phyloP scores from a whole-genome alignment of 2,888 invertebrate genomes.

The Cartodere bifasciata region DNA sequence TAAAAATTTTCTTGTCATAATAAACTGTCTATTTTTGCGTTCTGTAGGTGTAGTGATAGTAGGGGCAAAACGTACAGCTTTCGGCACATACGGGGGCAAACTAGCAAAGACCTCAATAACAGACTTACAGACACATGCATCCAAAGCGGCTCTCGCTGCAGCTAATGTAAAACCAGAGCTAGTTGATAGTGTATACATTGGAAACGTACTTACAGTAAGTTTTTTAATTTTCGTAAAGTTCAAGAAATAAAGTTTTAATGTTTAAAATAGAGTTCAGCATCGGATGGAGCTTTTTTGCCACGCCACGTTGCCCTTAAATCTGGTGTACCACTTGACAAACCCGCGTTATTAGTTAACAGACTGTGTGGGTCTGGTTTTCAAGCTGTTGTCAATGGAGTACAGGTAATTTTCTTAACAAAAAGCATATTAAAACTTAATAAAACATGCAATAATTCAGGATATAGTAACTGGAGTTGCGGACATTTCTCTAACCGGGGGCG shows the following conservation, averaged over 20 bases:
- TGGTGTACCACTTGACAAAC: slow-evolving; percentile 74
- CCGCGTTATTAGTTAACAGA: slow-evolving; percentile 81
- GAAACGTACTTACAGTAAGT: slow-evolving; percentile 57
- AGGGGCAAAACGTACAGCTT: slow-evolving; percentile 92
- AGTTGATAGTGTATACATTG: slow-evolving; percentile 81
- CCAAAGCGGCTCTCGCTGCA: slow-evolving; percentile 64
- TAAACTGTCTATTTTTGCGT: too few relatives aligned
- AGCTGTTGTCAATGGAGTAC: slow-evolving; percentile 78
- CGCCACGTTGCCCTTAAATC: slow-evolving; percentile 77
- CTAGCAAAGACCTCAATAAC: slow-evolving; percentile 60
- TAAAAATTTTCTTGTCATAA: too few relatives aligned
- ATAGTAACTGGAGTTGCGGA: slow-evolving; percentile 73
- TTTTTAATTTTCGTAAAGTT: slow-evolving; percentile 7
- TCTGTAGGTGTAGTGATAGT: slow-evolving; percentile 74
- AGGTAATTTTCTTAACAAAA: slow-evolving; percentile 42
- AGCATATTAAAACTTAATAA: background rate
- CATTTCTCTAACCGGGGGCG: slow-evolving; percentile 81
- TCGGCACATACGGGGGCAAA: slow-evolving; percentile 87
- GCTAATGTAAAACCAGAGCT: slow-evolving; percentile 73
- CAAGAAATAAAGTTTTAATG: background rate
- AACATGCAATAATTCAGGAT: slow-evolving; percentile 40
- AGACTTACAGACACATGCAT: slow-evolving; percentile 71
- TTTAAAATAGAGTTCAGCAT: slow-evolving; percentile 11
- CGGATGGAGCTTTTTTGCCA: slow-evolving; percentile 75
- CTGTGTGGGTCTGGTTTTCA: slow-evolving; percentile 98